A percentile compares a stretch with the other conserved stretches of the same genome.
Evolutionary conservation across 2,797 vertebrate genomes (phyloP).

Genomic region (Acropternis orthonyx): DNA sequence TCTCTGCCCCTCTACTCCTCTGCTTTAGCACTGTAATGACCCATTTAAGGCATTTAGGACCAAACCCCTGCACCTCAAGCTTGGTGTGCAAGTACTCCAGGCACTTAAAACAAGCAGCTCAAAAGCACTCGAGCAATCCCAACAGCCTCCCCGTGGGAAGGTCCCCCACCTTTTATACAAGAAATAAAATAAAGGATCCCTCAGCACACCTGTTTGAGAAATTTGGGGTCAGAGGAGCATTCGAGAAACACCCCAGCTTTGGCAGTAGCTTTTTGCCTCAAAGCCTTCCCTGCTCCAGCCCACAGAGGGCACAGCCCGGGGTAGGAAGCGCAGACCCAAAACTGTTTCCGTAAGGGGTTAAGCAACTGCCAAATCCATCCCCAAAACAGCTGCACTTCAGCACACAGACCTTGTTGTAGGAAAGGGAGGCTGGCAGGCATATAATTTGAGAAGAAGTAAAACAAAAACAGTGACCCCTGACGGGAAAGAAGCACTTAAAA

Average conservation of each 20-base stretch:
- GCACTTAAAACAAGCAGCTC: background rate
- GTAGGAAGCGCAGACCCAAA: background rate
- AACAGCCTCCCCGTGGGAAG: background rate
- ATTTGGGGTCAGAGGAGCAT: background rate
- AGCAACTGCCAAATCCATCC: background rate
- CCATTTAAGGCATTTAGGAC: background rate
- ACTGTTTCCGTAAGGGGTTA: background rate
- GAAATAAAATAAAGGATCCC: background rate
- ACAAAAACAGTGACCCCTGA: conserved; percentile 20
- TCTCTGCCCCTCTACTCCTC: background rate
- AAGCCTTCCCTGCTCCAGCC: background rate
- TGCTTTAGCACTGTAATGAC: background rate
- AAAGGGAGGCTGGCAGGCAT: conserved; percentile 9
- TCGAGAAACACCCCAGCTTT: background rate
- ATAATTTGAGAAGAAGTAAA: conserved; percentile 38
- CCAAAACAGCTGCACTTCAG: conserved; percentile 17
- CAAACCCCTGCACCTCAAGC: background rate
- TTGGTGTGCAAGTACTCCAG: background rate
- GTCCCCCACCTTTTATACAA: background rate
- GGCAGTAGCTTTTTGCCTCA: background rate
- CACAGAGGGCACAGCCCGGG: background rate
- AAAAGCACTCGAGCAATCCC: background rate
- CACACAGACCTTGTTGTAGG: background rate
- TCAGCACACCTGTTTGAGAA: background rate
- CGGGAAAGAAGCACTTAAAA: conserved; percentile 2